Evolutionary conservation across 1,140 invertebrate species (phyloP).

Genomic region (Nasonia longicornis): DNA sequence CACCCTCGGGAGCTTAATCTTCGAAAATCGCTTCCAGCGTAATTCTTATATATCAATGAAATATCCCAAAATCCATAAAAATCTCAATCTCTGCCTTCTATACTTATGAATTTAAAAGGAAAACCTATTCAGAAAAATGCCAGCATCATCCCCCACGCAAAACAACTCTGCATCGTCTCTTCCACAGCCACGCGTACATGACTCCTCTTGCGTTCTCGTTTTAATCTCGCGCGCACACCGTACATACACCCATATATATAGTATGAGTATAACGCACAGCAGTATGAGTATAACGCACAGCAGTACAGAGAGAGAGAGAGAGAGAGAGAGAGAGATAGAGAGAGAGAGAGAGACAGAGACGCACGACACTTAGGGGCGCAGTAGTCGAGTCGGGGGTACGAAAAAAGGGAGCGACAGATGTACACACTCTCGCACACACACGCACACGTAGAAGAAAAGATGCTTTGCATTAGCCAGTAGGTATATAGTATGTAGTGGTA

Average conservation of each 20-base stretch:
- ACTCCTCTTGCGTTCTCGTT: slow-evolving; percentile 8
- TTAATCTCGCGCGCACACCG: slow-evolving; percentile 16
- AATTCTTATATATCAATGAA: no score
- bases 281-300: not conserved
- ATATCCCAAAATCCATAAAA: no score
- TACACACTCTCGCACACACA: not conserved
- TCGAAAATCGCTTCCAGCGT: no score
- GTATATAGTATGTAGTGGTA: not conserved
- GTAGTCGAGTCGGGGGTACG: not conserved
- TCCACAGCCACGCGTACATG: not conserved
- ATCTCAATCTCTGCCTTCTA: no score
- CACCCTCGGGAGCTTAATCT: no score
- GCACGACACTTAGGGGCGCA: not conserved
- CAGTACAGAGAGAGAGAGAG: not conserved
- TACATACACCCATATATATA: not conserved
- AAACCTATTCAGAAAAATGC: no score
- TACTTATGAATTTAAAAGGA: no score
- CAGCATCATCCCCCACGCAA: no score
- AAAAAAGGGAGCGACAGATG: slow-evolving; percentile 33
- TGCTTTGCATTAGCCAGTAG: not conserved
- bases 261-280: not conserved
- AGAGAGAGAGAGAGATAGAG: no score
- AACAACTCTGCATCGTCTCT: no score
- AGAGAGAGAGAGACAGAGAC: no score
- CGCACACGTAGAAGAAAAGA: not conserved